These are phyloP conservation scores for Lasiommata megera DNA, from an alignment of 2,888 invertebrate species.

Conservation along the genomic window DNA sequence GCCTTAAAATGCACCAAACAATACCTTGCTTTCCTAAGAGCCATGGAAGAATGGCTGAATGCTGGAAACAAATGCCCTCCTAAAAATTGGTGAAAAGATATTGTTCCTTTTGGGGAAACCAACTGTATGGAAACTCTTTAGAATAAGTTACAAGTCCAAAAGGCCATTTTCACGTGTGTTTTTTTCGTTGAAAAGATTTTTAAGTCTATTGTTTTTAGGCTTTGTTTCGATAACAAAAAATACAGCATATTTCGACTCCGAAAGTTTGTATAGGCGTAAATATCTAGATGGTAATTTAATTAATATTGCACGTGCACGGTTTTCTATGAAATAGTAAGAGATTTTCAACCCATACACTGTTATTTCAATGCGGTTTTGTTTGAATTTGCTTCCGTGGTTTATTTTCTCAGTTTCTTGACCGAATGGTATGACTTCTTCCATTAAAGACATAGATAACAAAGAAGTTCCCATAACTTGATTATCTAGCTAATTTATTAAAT, in stretches of 20 bases:
- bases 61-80: background rate
- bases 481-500: no score
- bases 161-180: constrained; percentile 1
- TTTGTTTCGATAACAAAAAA: constrained; percentile 10
- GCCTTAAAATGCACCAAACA: background rate
- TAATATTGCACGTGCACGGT: no score
- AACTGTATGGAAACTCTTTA: constrained; percentile 3
- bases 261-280: background rate
- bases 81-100: constrained; percentile 10
- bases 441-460: no score
- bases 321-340: no score
- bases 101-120: background rate
- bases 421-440: no score
- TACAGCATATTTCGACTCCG: background rate
- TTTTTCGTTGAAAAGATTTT: constrained; percentile 6
- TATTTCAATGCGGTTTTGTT: no score
- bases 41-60: background rate
- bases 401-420: no score
- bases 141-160: background rate
- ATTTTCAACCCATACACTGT: no score
- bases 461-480: no score
- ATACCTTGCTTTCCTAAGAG: background rate
- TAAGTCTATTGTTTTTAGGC: constrained; percentile 4
- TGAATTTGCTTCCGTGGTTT: no score
- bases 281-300: no score